Base-by-base conservation (phyloP, 2,797 vertebrate genomes). In the Notolabrus celidotus region DNA sequence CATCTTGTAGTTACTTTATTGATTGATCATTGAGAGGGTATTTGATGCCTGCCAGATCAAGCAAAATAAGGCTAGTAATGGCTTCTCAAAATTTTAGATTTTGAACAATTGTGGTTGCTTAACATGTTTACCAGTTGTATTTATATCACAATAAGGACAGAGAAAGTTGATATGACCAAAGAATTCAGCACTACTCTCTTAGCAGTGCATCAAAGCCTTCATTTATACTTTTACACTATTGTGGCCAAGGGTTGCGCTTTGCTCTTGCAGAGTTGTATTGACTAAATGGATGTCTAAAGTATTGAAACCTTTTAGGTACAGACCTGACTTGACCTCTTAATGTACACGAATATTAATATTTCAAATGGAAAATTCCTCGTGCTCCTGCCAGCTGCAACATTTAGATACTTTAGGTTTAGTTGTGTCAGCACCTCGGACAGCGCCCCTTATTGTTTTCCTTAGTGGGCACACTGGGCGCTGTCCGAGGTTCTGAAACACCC, bases 1-100 rank as follows among this genome's bases (percentile, higher is more conserved):
- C 68, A 77, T 80, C 90, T 55, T 81, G 53, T 53, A 82, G 85
- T 65, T 79, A 47, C 51, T 43, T 46, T 88, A 92, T 92, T 86
- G 89, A 90, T 91, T 80, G 41, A 22, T 60, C 45, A 27, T 11
- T 71, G 56, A n/a, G 36, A 69, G 70, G 58, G 29, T 25, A 17
- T 43, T 51, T 82, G 52, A 72, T 64, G 9, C 14, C 22, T 46
- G 27, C n/a, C 53, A 34, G 27, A 46, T 60, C 66, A 66, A 56
- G 29, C 31, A 76, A 14, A 65, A 16, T 17, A 14, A 54, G 34
- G 0, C 14, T 31, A 10, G 22, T 25, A 39, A 23, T 45, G 7
- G 19, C 12, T 27, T 17, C 11, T 22, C n/a, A 31, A 5, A 31
- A 31, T n/a, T 14, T 2, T 31, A 0, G 0, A 23, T 10, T 29